Evolutionary conservation across 2,888 invertebrate species (phyloP).

Genomic region (Zaprionus obscuricornis): DNA sequence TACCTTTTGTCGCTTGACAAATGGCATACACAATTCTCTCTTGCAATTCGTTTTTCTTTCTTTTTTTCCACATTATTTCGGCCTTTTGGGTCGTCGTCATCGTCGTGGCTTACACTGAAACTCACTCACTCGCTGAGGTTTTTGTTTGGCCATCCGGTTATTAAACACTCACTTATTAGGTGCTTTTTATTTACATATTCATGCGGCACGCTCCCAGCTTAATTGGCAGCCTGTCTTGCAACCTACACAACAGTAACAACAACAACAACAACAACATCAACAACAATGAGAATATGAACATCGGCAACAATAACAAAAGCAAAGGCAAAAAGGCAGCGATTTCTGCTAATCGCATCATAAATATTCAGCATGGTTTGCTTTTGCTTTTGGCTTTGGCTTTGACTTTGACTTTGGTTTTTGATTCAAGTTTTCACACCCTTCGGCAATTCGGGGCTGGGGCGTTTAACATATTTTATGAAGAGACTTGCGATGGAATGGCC

Average conservation of each 20-base stretch:
- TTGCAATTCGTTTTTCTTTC: conserved; percentile 42
- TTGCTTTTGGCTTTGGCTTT: too few species aligned
- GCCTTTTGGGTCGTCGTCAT: conserved; percentile 42
- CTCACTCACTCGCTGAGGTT: conserved; percentile 2
- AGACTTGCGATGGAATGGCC: conserved; percentile 13
- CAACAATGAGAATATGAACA: conserved; percentile 25
- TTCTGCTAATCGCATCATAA: conserved; percentile 76
- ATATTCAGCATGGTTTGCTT: conserved; percentile 71
- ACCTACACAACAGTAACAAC: conserved; percentile 51
- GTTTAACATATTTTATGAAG: conserved; percentile 76
- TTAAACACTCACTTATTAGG: conserved; percentile 83
- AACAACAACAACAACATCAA: conserved; percentile 19
- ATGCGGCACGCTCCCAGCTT: conserved; percentile 72
- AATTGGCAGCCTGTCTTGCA: conserved; percentile 73
- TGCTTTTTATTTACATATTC: conserved; percentile 81
- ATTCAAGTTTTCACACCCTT: conserved; percentile 77
- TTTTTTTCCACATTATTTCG: not conserved
- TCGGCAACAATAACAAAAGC: conserved; percentile 9
- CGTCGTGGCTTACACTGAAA: too few species aligned
- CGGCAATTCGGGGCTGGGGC: conserved; percentile 67
- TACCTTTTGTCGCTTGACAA: conserved; percentile 71
- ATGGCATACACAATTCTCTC: conserved; percentile 45
- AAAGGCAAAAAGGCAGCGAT: conserved; percentile 24
- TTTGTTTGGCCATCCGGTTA: conserved; percentile 66
- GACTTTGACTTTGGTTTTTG: conserved; percentile 63